Evolutionary conservation across 2,888 invertebrate genomes (phyloP).

Genomic region (Myopa testacea): DNA sequence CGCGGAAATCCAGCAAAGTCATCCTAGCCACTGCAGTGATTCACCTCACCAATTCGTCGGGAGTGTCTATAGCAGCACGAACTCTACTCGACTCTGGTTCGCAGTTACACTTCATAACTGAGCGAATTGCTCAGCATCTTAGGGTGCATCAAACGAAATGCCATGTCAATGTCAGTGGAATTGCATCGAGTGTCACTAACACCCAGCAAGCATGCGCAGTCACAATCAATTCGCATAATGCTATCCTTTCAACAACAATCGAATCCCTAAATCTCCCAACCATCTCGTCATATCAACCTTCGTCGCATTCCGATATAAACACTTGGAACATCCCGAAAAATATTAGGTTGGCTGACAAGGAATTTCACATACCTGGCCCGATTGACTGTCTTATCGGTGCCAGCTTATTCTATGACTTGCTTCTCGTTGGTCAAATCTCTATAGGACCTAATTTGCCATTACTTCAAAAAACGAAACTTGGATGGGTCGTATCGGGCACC

Average conservation of each 20-base stretch:
- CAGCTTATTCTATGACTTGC: slow-evolving; percentile 45
- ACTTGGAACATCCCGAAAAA: slow-evolving; percentile 31
- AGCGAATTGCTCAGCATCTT: slow-evolving; percentile 32
- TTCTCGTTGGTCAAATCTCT: slow-evolving; percentile 47
- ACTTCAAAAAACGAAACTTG: slow-evolving; percentile 41
- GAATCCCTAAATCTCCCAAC: slow-evolving; percentile 25
- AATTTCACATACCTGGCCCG: slow-evolving; percentile 25
- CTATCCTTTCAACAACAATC: not conserved
- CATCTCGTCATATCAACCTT: slow-evolving; percentile 30
- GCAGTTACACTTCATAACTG: slow-evolving; percentile 38
- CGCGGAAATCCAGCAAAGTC: no score
- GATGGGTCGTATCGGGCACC: slow-evolving; percentile 42
- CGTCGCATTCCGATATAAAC: not conserved
- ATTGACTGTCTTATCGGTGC: slow-evolving; percentile 5
- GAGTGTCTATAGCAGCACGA: slow-evolving; percentile 21
- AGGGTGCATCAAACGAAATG: slow-evolving; percentile 23
- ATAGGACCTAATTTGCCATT: slow-evolving; percentile 39
- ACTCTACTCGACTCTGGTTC: slow-evolving; percentile 37
- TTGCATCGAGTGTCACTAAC: slow-evolving; percentile 17
- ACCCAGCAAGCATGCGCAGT: slow-evolving; percentile 21
- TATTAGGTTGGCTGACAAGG: slow-evolving; percentile 31
- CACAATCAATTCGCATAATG: slow-evolving; percentile 8
- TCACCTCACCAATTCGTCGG: not conserved
- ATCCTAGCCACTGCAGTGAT: no score
- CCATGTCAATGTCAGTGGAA: slow-evolving; percentile 27